Evolutionary conservation across 2,113 vertebrate species (phyloP).

Genomic region (Mixornis gularis): DNA sequence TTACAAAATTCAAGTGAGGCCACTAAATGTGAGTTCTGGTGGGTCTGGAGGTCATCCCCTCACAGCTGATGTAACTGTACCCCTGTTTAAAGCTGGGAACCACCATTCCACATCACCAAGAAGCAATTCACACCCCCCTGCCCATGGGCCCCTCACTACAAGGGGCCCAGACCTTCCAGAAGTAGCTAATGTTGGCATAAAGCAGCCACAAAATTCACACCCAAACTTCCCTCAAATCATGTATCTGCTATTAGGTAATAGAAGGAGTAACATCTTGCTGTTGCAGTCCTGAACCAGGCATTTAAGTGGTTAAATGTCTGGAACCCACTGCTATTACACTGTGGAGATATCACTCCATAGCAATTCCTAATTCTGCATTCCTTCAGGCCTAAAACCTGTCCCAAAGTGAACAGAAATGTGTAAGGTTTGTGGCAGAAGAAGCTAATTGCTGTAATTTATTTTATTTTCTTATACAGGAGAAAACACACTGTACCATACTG

Average conservation of each 20-base stretch:
- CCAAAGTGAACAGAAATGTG: conserved; percentile 4
- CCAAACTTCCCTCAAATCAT: neutral
- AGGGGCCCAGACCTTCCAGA: neutral
- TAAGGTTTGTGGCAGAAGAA: conserved; percentile 11
- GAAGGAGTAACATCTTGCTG: neutral
- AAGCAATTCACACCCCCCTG: neutral
- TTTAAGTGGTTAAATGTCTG: neutral
- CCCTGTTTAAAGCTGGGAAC: neutral
- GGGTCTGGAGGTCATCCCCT: neutral
- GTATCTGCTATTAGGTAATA: neutral
- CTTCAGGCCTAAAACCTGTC: conserved; percentile 32
- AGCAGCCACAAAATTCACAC: neutral
- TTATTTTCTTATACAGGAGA: conserved; percentile 23
- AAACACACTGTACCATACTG: conserved; percentile 56
- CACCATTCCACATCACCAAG: neutral
- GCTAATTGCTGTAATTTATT: conserved; percentile 43
- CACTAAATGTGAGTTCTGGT: neutral
- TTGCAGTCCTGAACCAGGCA: neutral
- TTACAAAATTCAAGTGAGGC: neutral
- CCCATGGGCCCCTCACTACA: neutral
- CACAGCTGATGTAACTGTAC: neutral
- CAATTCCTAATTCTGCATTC: conserved; percentile 15
- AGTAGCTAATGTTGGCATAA: neutral
- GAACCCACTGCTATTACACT: neutral
- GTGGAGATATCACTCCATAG: neutral